Conservation (phyloP, 2,888 invertebrate genomes). For the Xanthorhoe spadicearia region DNA sequence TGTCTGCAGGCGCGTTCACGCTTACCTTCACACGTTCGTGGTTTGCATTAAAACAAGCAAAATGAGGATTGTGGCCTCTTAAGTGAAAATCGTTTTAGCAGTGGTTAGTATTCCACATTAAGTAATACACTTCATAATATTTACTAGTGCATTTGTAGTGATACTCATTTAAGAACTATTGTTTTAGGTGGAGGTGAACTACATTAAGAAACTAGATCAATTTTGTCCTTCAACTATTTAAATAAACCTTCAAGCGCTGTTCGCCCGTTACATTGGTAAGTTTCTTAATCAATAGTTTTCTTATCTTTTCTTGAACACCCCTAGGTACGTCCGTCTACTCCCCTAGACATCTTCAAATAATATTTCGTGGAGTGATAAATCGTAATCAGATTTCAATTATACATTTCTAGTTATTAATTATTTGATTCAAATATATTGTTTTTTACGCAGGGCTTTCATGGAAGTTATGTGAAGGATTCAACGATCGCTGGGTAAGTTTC, state of each 20-base stretch:
- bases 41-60: background rate
- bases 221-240: background rate
- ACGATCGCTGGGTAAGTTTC: background rate
- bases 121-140: background rate
- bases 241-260: background rate
- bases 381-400: too few relatives aligned
- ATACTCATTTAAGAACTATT: background rate
- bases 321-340: too few relatives aligned
- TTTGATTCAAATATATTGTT: too few relatives aligned
- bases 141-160: background rate
- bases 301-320: too few relatives aligned
- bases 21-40: too few relatives aligned
- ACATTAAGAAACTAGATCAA: background rate
- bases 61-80: too few relatives aligned
- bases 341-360: too few relatives aligned
- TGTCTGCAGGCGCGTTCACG: too few relatives aligned
- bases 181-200: constrained; percentile 1
- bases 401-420: too few relatives aligned
- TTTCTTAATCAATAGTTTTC: background rate
- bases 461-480: background rate
- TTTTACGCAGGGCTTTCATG: background rate
- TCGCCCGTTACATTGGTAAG: background rate
- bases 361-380: too few relatives aligned
- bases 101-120: background rate
- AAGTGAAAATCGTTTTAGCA: background rate